Percentiles rank a stretch among this genome's conserved stretches.
Conservation (phyloP, 1,140 invertebrate species). For the honey bee (Apis mellifera) region Amel_HAv3.1 CM009943.2:225501-226000, state of each 20-base stretch:
- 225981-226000: conserved; percentile 15
- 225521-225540: no score
- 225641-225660: background rate
- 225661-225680: background rate
- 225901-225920: conserved; percentile 36
- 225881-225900: conserved; percentile 18
- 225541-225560: no score
- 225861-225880: background rate
- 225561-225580: no score
- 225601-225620: no score
- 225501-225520: no score
- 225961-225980: conserved; percentile 33
- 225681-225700: background rate
- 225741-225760: background rate
- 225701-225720: conserved; percentile 14
- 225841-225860: no score
- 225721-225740: conserved; percentile 3
- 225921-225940: conserved; percentile 17
- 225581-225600: no score
- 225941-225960: conserved; percentile 2
- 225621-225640: background rate
- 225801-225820: background rate
- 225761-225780: conserved; percentile 28
- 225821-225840: no score
- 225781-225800: conserved; percentile 11